Conservation (phyloP, 2,888 invertebrate genomes). For the Cantharis nigra region DNA sequence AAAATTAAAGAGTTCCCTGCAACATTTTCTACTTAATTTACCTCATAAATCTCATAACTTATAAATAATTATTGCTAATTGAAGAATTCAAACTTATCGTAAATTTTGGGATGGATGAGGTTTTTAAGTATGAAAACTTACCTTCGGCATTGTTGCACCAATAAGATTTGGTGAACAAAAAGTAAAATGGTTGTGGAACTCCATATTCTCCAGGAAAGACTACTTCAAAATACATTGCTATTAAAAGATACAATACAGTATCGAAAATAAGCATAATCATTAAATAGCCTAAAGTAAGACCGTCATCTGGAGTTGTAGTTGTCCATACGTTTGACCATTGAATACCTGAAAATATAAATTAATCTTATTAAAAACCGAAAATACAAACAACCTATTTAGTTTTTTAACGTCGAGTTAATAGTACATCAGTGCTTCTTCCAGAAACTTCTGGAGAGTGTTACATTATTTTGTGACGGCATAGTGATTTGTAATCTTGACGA, state of each 20-base stretch:
- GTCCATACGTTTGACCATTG: conserved; percentile 68
- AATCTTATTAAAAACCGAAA: neutral
- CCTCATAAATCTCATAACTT: too few species aligned
- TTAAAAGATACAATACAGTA: conserved; percentile 68
- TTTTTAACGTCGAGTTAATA: too few species aligned
- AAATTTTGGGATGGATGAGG: too few species aligned
- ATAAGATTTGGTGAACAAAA: neutral
- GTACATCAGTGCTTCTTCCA: too few species aligned
- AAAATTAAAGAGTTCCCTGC: too few species aligned
- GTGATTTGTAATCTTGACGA: too few species aligned
- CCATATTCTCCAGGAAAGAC: conserved; percentile 71
- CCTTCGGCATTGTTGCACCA: neutral
- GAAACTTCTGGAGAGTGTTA: too few species aligned
- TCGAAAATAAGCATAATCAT: conserved; percentile 75
- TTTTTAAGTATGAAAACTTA: neutral
- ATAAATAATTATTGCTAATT: too few species aligned
- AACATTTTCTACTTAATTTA: too few species aligned
- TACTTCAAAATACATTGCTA: conserved; percentile 86
- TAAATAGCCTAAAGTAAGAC: conserved; percentile 70
- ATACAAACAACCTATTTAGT: neutral
- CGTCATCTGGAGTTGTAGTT: conserved; percentile 68
- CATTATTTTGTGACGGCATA: too few species aligned
- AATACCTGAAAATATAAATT: conserved; percentile 53
- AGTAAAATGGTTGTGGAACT: neutral
- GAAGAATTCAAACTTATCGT: too few species aligned